Evolutionary conservation across 2,113 vertebrate genomes (phyloP).

Genomic region (Jaculus jaculus): DNA sequence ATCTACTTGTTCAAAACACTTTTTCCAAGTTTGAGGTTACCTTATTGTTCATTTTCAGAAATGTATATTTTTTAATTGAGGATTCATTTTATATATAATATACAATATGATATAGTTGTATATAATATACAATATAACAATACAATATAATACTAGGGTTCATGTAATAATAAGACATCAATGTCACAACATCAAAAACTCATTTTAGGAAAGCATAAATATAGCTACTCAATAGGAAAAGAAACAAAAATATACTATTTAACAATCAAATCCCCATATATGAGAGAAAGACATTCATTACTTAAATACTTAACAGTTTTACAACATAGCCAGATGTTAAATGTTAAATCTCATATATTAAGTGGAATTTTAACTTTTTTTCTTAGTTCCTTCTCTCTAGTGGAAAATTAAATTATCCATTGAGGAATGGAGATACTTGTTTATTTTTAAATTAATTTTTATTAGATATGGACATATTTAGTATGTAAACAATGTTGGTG

Average conservation of each 20-base stretch:
- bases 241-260: constrained; percentile 35
- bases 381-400: constrained; percentile 66
- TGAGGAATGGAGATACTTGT: too few relatives aligned
- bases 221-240: constrained; percentile 72
- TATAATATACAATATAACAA: too few relatives aligned
- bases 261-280: constrained; percentile 58
- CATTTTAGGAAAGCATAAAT: constrained; percentile 69
- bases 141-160: too few relatives aligned
- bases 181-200: constrained; percentile 46
- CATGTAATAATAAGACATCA: constrained; percentile 56
- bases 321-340: constrained; percentile 73
- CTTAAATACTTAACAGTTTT: constrained; percentile 82
- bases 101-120: too few relatives aligned
- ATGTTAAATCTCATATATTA: constrained; percentile 75
- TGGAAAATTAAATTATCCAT: constrained; percentile 70
- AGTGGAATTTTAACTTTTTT: constrained; percentile 81
- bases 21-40: neutral
- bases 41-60: neutral
- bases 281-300: constrained; percentile 75
- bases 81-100: neutral
- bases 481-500: too few relatives aligned
- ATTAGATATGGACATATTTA: too few relatives aligned
- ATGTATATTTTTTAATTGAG: neutral
- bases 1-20: neutral
- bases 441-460: too few relatives aligned